phyloP scores from a whole-genome alignment of 2,113 vertebrate species.

The Notechis scutatus region DNA sequence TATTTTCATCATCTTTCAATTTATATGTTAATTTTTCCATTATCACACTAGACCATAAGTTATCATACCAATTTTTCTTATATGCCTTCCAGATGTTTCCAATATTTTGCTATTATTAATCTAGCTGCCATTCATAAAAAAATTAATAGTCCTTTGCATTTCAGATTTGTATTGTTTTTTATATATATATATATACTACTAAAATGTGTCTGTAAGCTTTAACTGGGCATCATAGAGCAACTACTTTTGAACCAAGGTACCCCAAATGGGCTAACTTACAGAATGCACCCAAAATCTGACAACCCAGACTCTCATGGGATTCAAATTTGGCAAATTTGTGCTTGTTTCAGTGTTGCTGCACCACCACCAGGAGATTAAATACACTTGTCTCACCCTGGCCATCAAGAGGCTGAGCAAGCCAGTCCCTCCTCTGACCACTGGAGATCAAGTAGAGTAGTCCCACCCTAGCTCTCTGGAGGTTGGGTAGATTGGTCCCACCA shows the following conservation, averaged over 20 bases:
- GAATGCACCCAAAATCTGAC: background rate
- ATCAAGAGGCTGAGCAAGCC: background rate
- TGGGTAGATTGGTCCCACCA: background rate
- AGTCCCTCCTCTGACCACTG: background rate
- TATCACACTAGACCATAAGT: background rate
- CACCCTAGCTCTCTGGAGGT: background rate
- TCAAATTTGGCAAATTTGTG: background rate
- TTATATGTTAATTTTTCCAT: background rate
- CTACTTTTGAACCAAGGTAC: background rate
- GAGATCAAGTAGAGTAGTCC: background rate
- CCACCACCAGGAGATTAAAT: background rate
- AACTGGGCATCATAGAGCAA: background rate
- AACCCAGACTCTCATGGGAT: background rate
- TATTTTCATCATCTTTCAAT: background rate
- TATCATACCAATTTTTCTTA: background rate
- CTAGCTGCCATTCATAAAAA: background rate
- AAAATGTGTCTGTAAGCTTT: background rate
- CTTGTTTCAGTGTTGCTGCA: background rate
- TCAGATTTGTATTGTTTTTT: background rate
- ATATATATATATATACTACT: background rate
- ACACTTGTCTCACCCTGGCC: background rate
- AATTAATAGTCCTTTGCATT: background rate
- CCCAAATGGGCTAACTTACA: background rate
- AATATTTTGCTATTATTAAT: background rate
- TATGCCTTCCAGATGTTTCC: background rate